Evolutionary conservation across 30 jellyfish, hydroid and myxozoan genomes (phyloP), one percentile per base, ranked within the genome.

Genomic region (Cassiopea andromeda): DNA sequence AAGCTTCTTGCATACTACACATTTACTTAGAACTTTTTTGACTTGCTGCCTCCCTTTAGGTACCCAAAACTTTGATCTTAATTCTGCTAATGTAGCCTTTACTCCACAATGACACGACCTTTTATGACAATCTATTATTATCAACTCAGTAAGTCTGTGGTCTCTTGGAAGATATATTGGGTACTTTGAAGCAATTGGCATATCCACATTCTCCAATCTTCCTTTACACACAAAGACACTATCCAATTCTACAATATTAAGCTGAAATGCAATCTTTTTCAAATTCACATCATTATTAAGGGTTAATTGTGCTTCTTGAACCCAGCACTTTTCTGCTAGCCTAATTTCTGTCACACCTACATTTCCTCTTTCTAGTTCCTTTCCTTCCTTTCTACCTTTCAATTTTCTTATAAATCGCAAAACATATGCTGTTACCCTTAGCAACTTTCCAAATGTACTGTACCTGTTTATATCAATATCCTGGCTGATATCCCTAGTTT

Each of bases 61-160:
- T 1, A 84, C 87, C 92, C 92, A 84, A 70, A 43, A 84, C 18
- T 48, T 75, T 48, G 72, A 48, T 17, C 91, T 47, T 1, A 84
- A 4, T 50, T 46, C 66, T 2, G 73, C 59, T 46, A 84, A 84
- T 18, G 92, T 84, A 2, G 14, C 87, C 2, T 87, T 14, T 4
- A 72, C n/a, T 5, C 92, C 92, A 69, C 59, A 17, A 44, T 84
- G 92, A 49, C 10, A 69, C 17, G 44, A 38, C 61, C 44, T 48
- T 2, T 43, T 15, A 48, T 84, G 92, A 12, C 77, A 69, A 17
- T 84, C 86, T 49, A 2, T 1, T 1, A 84, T 70, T 69, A 71
- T 17, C 6, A 84, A 49, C 10, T 15, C 19, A 15, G 85, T 14
- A 17, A 46, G 46, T 46, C 59, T 46, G 54, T 84, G 75, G 2